Evolutionary conservation across 1,140 invertebrate species (phyloP), one percentile per base, ranked within the genome.

Genomic region (Drosophila equinoxialis): DNA sequence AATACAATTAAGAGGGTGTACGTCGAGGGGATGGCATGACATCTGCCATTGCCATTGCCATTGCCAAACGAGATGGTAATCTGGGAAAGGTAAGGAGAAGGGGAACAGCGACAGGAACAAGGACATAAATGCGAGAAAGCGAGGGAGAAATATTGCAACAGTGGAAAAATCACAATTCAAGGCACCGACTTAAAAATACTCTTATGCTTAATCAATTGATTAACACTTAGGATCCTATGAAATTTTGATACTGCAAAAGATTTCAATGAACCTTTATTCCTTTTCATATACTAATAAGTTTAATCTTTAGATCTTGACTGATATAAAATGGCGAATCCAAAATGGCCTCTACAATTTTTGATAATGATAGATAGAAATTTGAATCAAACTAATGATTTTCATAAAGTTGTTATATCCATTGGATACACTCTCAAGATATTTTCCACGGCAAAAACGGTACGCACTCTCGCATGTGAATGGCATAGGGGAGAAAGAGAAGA

Each of bases 1-100:
- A 74, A 62, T 69, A 68, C 71, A 69, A 74, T 57, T 62, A 65
- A 33, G 55, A 48, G 66, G 65, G 54, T 51, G 51, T 10, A 23
- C 10, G 37, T 0, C 10, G 37, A n/a, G 13, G 11, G 51, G 54
- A 14, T 33, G 63, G 60, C 59, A 58, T 26, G 59, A 72, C 64
- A 64, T 54, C 59, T 59, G 68, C 20, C 71, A 61, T 35, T 35
- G 65, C 20, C 71, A 61, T 35, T 35, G 65, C 51, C 65, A 64
- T 11, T 39, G 45, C 57, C 55, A 54, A 41, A 58, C 48, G 63
- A 17, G 48, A 41, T 37, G 23, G 41, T 26, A 55, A 6, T 14
- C 42, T 51, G 62, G 6, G 8, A 39, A 3, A 39, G 37, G 37
- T 10, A 39, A 39, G 3, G 11, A 11, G 4, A 11, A 39, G 37